Base-by-base conservation (phyloP, 2,888 invertebrate genomes). In the Cantharis lateralis region DNA sequence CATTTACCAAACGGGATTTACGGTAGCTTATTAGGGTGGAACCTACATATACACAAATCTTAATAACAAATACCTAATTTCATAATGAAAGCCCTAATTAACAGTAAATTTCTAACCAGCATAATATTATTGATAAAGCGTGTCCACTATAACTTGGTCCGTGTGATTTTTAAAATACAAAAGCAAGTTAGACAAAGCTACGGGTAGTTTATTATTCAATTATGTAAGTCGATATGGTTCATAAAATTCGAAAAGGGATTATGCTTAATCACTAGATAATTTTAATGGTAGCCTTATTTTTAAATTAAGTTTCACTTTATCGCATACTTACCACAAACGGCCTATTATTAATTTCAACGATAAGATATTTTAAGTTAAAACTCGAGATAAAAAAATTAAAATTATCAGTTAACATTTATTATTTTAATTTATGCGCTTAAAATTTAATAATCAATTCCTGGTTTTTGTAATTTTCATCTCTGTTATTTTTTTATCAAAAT, bases 101-200 rank as follows among this genome's bases (percentile, higher is more conserved):
- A 61, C 24, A 20, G 9, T 64, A 24, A 68, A 61, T 72, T 66
- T 61, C 13, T 2, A 64, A 68, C 72, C 72, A 72, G 72, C 72
- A 72, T 72, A 68, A 18, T 48, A 72, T 72, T 72, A 72, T 72
- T 68, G 72, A 32, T 15, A 61, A 72, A 61, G 32, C 48, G 72
- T 72, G 72, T 72, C 72, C 72, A 48, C 48, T 61, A 72, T 72
- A 48, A 68, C 13, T 18, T 66, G 7, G 11, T 24, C 64, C 64
- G 64, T 66, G 64, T 66, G 64, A 66, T 66, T 66, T 66, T 66
- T 66, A n/a, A n/a, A 20, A 66, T 20, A 66, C 64, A 66, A 66
- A 64, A 66, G 64, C 13, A 24, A 20, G 2, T 3, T 24, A 66
- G 20, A 15, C 20, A 24, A 66, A 20, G 64, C 64, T 66, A 66